phyloP scores from a whole-genome alignment of 1,140 invertebrate genomes.

The Nasonia giraulti region DNA sequence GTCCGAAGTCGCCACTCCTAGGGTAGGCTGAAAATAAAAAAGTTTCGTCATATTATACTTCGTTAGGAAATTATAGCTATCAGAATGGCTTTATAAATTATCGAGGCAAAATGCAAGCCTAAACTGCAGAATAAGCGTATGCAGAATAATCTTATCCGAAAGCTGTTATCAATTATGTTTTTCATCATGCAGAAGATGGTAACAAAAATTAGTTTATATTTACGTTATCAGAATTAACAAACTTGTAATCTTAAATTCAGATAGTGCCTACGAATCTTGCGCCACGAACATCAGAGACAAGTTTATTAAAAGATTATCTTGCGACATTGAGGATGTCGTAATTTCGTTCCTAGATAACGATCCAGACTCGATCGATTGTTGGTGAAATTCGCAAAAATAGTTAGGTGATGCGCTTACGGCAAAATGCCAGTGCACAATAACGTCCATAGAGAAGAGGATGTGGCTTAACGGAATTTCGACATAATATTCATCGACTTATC shows the following conservation, averaged over 20 bases:
- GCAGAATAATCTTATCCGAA: constrained; percentile 10
- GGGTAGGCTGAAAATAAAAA: constrained; percentile 81
- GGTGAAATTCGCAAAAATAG: too few relatives aligned
- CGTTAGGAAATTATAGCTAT: too few relatives aligned
- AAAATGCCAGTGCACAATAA: too few relatives aligned
- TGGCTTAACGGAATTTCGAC: neutral
- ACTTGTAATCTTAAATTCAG: constrained; percentile 25
- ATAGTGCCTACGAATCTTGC: neutral
- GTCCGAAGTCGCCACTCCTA: constrained; percentile 90
- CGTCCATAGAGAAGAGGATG: too few relatives aligned
- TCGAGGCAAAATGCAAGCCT: too few relatives aligned
- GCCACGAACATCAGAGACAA: neutral
- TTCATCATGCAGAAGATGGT: neutral
- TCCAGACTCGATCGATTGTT: too few relatives aligned
- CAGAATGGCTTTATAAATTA: too few relatives aligned
- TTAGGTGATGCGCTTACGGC: too few relatives aligned
- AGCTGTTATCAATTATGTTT: constrained; percentile 1
- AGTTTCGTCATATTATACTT: too few relatives aligned
- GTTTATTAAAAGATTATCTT: constrained; percentile 11
- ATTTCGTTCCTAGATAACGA: neutral
- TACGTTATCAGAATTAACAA: constrained; percentile 7
- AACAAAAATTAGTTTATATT: constrained; percentile 24
- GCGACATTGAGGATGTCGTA: neutral
- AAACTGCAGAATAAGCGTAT: too few relatives aligned
- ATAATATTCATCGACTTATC: neutral